These are phyloP conservation scores for Rapana venosa DNA, from an alignment of 2,888 invertebrate genomes.

Conservation along the genomic window DNA sequence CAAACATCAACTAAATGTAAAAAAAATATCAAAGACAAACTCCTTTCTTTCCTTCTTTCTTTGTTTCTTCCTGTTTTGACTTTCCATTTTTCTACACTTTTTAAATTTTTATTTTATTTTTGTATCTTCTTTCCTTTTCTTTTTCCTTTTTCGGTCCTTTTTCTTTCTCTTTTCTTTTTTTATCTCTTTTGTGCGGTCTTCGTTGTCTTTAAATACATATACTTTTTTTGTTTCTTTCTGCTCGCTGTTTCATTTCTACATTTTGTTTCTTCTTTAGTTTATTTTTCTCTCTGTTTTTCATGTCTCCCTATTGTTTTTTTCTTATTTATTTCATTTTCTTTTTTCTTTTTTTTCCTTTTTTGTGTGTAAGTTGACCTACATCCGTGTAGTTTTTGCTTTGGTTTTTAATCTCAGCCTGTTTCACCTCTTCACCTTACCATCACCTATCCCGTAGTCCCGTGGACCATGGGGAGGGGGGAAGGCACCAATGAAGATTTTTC, in stretches of 20 bases:
- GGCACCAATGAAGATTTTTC: too few relatives aligned
- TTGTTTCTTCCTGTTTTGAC: neutral
- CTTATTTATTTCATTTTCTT: neutral
- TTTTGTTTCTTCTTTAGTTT: neutral
- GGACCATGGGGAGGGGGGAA: too few relatives aligned
- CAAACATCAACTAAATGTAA: too few relatives aligned
- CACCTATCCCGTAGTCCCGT: too few relatives aligned
- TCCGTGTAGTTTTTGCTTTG: too few relatives aligned
- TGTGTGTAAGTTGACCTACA: neutral
- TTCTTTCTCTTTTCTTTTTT: neutral
- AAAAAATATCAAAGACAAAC: neutral
- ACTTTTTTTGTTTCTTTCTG: neutral
- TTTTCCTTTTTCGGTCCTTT: neutral
- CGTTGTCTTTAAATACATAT: neutral
- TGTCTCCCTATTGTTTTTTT: neutral
- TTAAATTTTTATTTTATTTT: neutral
- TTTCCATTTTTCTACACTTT: neutral
- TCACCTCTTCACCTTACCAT: too few relatives aligned
- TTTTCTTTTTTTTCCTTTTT: neutral
- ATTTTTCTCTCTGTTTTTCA: neutral
- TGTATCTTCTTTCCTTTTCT: neutral
- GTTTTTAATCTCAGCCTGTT: too few relatives aligned
- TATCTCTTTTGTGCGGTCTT: neutral
- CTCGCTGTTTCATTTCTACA: too few relatives aligned
- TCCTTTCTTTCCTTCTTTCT: neutral